Evolutionary conservation across 2,113 vertebrate species (phyloP).

Genomic region (Mustelus asterias): DNA sequence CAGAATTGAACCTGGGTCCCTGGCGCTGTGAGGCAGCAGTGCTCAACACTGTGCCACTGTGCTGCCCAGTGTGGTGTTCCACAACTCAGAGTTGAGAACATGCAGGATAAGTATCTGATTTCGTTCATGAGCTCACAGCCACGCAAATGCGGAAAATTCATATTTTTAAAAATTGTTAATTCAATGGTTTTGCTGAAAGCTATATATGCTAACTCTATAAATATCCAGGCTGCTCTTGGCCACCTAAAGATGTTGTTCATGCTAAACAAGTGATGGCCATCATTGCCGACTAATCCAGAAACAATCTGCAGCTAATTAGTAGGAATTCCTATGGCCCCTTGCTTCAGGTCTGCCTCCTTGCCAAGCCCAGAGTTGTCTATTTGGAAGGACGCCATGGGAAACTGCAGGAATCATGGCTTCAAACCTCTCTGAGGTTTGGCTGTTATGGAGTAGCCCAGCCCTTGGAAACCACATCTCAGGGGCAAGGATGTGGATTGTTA

Average conservation of each 20-base stretch:
- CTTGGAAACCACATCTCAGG: not conserved
- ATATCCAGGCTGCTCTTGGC: not conserved
- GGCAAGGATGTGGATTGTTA: not conserved
- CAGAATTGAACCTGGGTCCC: no score
- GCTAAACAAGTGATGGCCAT: not conserved
- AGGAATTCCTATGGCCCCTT: not conserved
- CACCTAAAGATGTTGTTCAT: not conserved
- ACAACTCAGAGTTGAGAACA: not conserved
- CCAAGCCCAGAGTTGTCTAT: not conserved
- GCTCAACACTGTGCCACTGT: no score
- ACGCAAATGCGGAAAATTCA: not conserved
- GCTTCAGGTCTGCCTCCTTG: not conserved
- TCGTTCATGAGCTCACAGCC: not conserved
- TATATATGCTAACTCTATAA: not conserved
- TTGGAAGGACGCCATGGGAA: slow-evolving; percentile 6
- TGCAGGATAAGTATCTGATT: not conserved
- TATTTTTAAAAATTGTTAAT: not conserved
- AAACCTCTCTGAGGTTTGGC: not conserved
- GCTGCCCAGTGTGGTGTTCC: not conserved
- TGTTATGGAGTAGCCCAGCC: not conserved
- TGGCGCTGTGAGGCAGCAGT: no score
- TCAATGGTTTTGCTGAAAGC: not conserved
- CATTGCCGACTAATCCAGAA: not conserved
- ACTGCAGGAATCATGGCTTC: not conserved
- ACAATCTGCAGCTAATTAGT: not conserved